Conservation (phyloP, 1,140 invertebrate genomes). For the Cydia amplana region DNA sequence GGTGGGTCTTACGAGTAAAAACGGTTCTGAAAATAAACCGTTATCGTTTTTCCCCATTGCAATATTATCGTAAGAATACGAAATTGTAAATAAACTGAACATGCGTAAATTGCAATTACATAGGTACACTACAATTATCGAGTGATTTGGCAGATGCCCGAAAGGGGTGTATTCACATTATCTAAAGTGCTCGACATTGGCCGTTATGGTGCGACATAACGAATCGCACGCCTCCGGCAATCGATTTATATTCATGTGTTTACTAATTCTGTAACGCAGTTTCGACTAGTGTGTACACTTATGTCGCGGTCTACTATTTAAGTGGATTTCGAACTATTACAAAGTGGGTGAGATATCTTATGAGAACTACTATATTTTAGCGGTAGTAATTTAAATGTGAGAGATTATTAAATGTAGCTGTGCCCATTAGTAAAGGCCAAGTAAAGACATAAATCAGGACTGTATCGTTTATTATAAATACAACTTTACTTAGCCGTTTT, state of each 20-base stretch:
- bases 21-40: no score
- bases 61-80: not conserved
- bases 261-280: constrained; percentile 5
- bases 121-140: constrained; percentile 29
- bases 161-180: constrained; percentile 21
- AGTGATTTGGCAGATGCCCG: constrained; percentile 28
- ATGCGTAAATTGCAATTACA: not conserved
- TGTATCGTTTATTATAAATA: no score
- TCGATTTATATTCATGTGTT: constrained; percentile 26
- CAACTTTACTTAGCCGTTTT: no score
- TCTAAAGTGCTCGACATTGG: constrained; percentile 28
- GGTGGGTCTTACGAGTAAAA: no score
- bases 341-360: not conserved
- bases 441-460: no score
- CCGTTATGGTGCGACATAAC: constrained; percentile 16
- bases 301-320: not conserved
- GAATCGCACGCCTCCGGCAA: constrained; percentile 22
- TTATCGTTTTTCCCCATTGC: no score
- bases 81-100: not conserved
- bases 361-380: no score
- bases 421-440: no score
- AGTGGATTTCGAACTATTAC: no score
- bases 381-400: no score
- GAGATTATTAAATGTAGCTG: no score
- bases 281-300: not conserved